These are phyloP conservation scores for Drosophila picticornis DNA, from an alignment of 2,888 invertebrate genomes.

Conservation along the genomic window DNA sequence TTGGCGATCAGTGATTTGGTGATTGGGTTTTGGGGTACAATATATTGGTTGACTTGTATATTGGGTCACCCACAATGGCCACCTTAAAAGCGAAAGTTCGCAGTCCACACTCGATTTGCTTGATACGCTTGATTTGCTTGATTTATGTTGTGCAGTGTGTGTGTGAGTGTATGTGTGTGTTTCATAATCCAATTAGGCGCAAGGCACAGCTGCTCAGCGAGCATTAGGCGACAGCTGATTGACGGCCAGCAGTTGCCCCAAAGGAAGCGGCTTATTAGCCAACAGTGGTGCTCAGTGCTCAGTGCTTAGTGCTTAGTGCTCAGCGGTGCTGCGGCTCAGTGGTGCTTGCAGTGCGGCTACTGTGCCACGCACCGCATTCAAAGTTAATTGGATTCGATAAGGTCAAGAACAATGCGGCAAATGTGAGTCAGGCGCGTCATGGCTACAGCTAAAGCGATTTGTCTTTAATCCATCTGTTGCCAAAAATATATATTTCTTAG, in stretches of 20 bases:
- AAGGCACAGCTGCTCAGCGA: slow-evolving; percentile 49
- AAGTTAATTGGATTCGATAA: slow-evolving; percentile 74
- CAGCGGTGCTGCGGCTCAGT: slow-evolving; percentile 26
- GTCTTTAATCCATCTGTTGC: slow-evolving; percentile 35
- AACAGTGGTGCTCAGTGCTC: slow-evolving; percentile 1
- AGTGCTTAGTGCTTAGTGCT: slow-evolving; percentile 6
- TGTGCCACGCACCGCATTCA: slow-evolving; percentile 75
- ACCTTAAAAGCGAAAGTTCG: slow-evolving; percentile 75
- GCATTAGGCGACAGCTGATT: slow-evolving; percentile 80
- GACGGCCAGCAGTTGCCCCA: slow-evolving; percentile 56
- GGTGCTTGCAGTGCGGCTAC: slow-evolving; percentile 55
- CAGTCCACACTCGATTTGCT: slow-evolving; percentile 55
- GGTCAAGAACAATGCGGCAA: slow-evolving; percentile 71
- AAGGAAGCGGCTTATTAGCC: slow-evolving; percentile 79
- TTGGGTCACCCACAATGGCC: slow-evolving; percentile 73
- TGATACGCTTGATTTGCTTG: slow-evolving; percentile 51
- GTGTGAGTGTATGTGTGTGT: slow-evolving; percentile 37
- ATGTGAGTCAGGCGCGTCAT: slow-evolving; percentile 53
- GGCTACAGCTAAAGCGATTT: slow-evolving; percentile 39
- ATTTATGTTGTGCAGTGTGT: slow-evolving; percentile 40
- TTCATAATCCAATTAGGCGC: slow-evolving; percentile 79
- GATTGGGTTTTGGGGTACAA: slow-evolving; percentile 37
- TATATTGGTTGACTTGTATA: slow-evolving; percentile 36
- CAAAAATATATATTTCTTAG: slow-evolving; percentile 26
- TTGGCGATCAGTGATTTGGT: slow-evolving; percentile 39